A percentile compares a stretch with the other conserved stretches of the same genome.
Evolutionary conservation across 2,113 vertebrate genomes (phyloP).

Genomic region (Plestiodon gilberti): DNA sequence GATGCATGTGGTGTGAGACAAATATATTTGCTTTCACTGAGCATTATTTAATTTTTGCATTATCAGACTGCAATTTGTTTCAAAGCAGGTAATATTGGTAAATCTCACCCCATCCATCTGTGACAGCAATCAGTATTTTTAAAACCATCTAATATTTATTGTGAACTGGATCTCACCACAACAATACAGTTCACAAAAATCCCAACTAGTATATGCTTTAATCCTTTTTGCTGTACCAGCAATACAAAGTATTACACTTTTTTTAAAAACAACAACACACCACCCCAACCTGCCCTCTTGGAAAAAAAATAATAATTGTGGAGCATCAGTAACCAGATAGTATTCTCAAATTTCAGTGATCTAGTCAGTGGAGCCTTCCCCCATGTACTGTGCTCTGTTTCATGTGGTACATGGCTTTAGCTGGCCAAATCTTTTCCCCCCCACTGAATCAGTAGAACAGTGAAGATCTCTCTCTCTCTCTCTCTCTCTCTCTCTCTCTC

Average conservation of each 20-base stretch:
- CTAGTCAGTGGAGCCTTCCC: slow-evolving; percentile 82
- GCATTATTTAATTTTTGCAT: slow-evolving; percentile 25
- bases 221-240: slow-evolving; percentile 69
- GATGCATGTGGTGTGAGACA: not conserved
- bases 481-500: not conserved
- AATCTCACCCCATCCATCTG: slow-evolving; percentile 23
- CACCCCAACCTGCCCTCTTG: slow-evolving; percentile 46
- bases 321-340: slow-evolving; percentile 84
- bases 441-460: slow-evolving; percentile 87
- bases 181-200: slow-evolving; percentile 54
- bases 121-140: slow-evolving; percentile 44
- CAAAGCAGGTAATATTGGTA: not conserved
- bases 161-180: slow-evolving; percentile 26
- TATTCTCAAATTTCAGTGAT: slow-evolving; percentile 89
- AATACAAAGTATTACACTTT: slow-evolving; percentile 68
- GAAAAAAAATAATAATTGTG: slow-evolving; percentile 72
- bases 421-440: slow-evolving; percentile 84
- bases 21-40: slow-evolving; percentile 24
- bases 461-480: slow-evolving; percentile 84
- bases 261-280: slow-evolving; percentile 46
- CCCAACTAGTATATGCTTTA: slow-evolving; percentile 48
- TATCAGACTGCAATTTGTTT: slow-evolving; percentile 31
- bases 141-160: slow-evolving; percentile 32
- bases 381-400: slow-evolving; percentile 83
- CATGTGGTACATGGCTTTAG: slow-evolving; percentile 90